These are phyloP conservation scores for Pristionchus maxplancki DNA, from an alignment of 2,888 invertebrate species.

Conservation along the genomic window DNA sequence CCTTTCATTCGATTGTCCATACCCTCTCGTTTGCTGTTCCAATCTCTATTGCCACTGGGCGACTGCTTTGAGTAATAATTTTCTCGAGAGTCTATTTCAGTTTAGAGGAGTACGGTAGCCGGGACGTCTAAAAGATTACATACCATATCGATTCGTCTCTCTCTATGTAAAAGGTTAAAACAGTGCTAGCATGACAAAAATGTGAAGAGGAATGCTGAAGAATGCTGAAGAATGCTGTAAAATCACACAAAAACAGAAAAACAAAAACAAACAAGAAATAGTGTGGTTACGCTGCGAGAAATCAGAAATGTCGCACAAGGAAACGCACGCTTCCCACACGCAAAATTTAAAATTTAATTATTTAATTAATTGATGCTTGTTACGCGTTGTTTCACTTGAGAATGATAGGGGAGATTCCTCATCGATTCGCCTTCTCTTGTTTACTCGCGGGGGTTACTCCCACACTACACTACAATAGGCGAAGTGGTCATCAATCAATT, in stretches of 20 bases:
- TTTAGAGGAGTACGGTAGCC: too few species aligned
- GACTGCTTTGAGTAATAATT: too few species aligned
- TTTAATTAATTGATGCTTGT: neutral
- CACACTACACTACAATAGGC: constrained; percentile 6
- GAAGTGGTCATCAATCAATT: neutral
- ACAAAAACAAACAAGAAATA: neutral
- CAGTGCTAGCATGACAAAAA: neutral
- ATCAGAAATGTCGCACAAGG: neutral
- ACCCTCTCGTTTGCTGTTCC: too few species aligned
- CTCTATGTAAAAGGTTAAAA: constrained; percentile 9
- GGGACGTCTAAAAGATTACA: neutral
- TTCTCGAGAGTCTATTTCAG: too few species aligned
- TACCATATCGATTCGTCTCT: constrained; percentile 41
- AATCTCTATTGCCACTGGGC: too few species aligned
- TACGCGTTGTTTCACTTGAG: neutral
- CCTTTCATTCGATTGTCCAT: too few species aligned
- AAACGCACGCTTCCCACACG: neutral
- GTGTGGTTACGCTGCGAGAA: neutral
- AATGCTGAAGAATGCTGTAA: neutral
- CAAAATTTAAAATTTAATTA: neutral
- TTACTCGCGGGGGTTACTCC: neutral
- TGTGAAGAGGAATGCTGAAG: too few species aligned
- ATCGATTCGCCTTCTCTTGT: constrained; percentile 13
- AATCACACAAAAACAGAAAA: neutral
- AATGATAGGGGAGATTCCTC: neutral